Conservation (phyloP, 2,797 vertebrate species). For the Urocyon cinereoargenteus region DNA sequence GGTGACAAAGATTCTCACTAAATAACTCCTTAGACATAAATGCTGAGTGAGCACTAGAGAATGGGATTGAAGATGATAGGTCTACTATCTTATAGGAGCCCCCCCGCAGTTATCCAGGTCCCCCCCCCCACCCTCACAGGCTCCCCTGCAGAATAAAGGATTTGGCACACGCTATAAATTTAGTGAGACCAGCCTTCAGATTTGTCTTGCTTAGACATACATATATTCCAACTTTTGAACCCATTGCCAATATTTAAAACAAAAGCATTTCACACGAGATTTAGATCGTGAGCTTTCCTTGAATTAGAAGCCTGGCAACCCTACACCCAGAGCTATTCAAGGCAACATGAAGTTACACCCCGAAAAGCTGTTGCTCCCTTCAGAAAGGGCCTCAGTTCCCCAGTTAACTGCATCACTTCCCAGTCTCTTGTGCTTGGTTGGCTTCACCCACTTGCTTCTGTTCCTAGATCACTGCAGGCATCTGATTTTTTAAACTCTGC, state of each 20-base stretch:
- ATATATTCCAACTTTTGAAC: not conserved
- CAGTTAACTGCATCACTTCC: not conserved
- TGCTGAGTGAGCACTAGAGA: not conserved
- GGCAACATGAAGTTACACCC: not conserved
- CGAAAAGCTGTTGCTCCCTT: not conserved
- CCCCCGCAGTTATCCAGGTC: not conserved
- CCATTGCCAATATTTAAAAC: not conserved
- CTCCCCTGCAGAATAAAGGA: not conserved
- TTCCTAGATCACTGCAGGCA: not conserved
- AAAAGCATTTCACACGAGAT: not conserved
- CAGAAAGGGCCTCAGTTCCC: not conserved
- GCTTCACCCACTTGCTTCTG: not conserved
- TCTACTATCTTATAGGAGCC: not conserved
- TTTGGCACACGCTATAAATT: not conserved
- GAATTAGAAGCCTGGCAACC: not conserved
- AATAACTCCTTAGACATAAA: not conserved
- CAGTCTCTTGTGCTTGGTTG: not conserved
- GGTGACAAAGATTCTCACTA: not conserved
- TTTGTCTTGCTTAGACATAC: not conserved
- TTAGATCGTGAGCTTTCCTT: not conserved
- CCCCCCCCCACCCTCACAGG: rapidly evolving
- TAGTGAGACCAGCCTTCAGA: not conserved
- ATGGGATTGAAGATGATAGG: not conserved
- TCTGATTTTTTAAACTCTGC: not conserved
- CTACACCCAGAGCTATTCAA: not conserved